Base-by-base conservation (phyloP, 2,888 invertebrate genomes). In the Calameuta pallipes region DNA sequence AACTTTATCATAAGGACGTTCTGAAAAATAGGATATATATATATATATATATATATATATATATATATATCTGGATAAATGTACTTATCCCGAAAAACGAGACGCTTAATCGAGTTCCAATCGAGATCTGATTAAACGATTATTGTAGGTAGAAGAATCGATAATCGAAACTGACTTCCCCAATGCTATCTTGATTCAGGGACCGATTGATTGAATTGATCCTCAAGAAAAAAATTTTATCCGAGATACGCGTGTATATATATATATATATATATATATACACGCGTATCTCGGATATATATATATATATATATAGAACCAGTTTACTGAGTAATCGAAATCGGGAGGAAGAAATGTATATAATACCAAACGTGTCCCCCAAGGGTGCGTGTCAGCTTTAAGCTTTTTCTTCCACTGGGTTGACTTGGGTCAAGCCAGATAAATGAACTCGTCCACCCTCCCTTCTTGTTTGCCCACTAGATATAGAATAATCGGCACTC, bases 401-500 rank as follows among this genome's bases (percentile, higher is more conserved):
- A 56, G 76, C 34, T 35, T 77, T 77, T 71, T 77, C 74, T 11
- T 13, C 56, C 13, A 56, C 56, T 15, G 74, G 76, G 77, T 76
- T 76, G 78, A 71, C 41, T 76, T 76, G 76, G 80, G 76, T 78
- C 80, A 79, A 79, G 74, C 76, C 73, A 73, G 76, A 82, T 79
- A 80, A 84, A 82, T 80, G 79, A 79, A 80, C 37, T 77, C 76
- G 69, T 70, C 75, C 75, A 74, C 41, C 33, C 76, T 74, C 70
- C 75, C 79, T 77, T 79, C 80, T 37, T 80, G 78, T 82, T 83
- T 82, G 80, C 77, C 73, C 79, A 78, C 77, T 76, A 75, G 80
- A 83, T 81, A 81, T 79, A 76, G 76, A 81, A 82, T 83, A 83
- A 83, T 83, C 79, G 80, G 73, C 78, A 74, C 70, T 77, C 75